phyloP scores from a whole-genome alignment of 1,140 invertebrate species.

The Dolichoris vasculosae region DNA sequence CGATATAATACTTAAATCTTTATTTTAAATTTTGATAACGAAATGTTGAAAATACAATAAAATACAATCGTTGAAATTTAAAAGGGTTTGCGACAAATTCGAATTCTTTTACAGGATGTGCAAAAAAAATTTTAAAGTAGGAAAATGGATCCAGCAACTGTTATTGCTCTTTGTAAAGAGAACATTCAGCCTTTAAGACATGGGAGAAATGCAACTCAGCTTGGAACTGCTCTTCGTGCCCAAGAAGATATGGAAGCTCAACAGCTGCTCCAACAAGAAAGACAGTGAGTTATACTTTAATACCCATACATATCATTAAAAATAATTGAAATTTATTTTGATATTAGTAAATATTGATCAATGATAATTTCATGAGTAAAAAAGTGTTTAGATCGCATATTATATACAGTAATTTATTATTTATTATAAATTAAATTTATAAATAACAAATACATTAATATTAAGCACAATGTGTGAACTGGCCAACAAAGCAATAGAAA shows the following conservation, averaged over 20 bases:
- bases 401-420: not conserved
- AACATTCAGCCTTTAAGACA: conserved; percentile 92
- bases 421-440: too few species aligned
- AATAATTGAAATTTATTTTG: not conserved
- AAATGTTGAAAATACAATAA: too few species aligned
- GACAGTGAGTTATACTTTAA: conserved; percentile 70
- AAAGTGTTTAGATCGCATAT: too few species aligned
- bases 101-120: conserved; percentile 54
- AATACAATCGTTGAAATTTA: not conserved
- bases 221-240: conserved; percentile 84
- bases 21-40: too few species aligned
- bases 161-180: conserved; percentile 84
- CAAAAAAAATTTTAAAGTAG: conserved; percentile 56
- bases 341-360: not conserved
- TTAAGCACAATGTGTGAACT: too few species aligned
- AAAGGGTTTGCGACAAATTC: not conserved
- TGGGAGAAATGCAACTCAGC: conserved; percentile 84
- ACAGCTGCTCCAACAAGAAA: conserved; percentile 75
- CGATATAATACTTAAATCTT: too few species aligned
- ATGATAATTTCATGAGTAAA: not conserved
- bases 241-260: conserved; percentile 79
- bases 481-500: too few species aligned
- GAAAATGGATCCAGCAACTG: conserved; percentile 71
- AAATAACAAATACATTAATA: too few species aligned
- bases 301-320: not conserved